A percentile compares a stretch with the other conserved stretches of the same genome.
Evolutionary conservation across 2,113 vertebrate genomes (phyloP).

Genomic region (Saccopteryx bilineata): DNA sequence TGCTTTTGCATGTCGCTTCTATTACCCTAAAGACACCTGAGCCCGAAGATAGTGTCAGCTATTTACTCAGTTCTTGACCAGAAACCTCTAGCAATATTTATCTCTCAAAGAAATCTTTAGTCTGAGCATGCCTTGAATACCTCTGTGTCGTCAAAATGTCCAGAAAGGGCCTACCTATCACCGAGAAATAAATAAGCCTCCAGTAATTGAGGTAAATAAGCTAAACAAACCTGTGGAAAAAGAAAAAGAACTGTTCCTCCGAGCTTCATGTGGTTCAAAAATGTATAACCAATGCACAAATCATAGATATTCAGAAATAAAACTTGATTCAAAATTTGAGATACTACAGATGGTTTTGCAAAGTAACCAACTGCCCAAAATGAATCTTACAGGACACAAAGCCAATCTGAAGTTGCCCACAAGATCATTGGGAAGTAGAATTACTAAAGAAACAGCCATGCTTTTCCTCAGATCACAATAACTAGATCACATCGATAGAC

Average conservation of each 20-base stretch:
- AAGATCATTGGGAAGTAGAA: neutral
- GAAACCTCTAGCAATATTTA: slow-evolving; percentile 5
- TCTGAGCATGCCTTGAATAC: neutral
- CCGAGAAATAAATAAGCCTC: neutral
- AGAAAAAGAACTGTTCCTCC: neutral
- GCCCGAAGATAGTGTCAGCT: neutral
- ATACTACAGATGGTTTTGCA: neutral
- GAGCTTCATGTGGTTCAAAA: slow-evolving; percentile 37
- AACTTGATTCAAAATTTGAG: neutral
- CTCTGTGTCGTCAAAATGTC: neutral
- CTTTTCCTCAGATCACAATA: slow-evolving; percentile 10
- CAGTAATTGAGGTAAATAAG: neutral
- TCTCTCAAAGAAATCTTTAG: slow-evolving; percentile 61
- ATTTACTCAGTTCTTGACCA: neutral
- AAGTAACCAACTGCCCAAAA: neutral
- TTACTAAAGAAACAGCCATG: neutral
- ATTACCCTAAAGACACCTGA: neutral
- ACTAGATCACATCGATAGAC: neutral
- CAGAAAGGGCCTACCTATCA: neutral
- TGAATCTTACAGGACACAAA: neutral
- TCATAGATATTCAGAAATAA: neutral
- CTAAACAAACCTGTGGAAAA: neutral
- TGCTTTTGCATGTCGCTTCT: neutral
- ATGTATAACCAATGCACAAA: neutral
- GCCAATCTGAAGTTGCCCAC: slow-evolving; percentile 36